Base-by-base conservation (phyloP, 2,797 vertebrate species). In the Eleutherodactylus coqui region DNA sequence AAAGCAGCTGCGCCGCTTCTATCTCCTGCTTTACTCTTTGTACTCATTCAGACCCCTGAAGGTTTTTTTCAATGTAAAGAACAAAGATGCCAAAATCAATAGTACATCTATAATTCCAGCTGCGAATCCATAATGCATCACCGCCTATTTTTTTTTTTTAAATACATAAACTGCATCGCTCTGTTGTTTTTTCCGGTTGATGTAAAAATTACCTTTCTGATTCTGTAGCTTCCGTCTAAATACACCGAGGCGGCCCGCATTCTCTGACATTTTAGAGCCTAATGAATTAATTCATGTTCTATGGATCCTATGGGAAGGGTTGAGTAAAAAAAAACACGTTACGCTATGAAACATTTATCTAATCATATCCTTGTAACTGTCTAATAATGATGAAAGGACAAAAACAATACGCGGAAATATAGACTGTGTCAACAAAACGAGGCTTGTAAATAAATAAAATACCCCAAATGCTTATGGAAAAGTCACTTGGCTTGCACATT, bases 21-120 rank as follows among this genome's bases (percentile, higher is more conserved):
- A 58, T 81, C 49, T 87, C 75, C 34, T 41, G 69, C 81, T 60
- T 80, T 36, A 43, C 75, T 80, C 76, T 87, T 84, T 87, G 45
- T 79, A 79, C 76, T 75, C 41, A 36, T 84, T 87, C 82, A 84
- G 64, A 60, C 43, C 70, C 86, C 86, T 80, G 55, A 85, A 87
- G 86, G 76, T 29, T 79, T 83, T 62, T 70, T 77, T 70, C 69
- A 80, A 64, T 81, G 58, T 81, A 84, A 76, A 84, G 82, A 84
- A 87, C 86, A 84, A 87, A 81, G 82, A 53, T 67, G 58, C 70
- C 45, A 81, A 87, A 87, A 87, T 87, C 86, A 85, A 87, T 85
- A 58, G 51, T 21, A 36, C 47, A 67, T 72, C 77, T 75, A 81
- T 85, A 79, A 85, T 75, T 83, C 86, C 67, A 84, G 41, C 82